phyloP scores from a whole-genome alignment of 2,888 invertebrate species.

The Matsumyia berberina region DNA sequence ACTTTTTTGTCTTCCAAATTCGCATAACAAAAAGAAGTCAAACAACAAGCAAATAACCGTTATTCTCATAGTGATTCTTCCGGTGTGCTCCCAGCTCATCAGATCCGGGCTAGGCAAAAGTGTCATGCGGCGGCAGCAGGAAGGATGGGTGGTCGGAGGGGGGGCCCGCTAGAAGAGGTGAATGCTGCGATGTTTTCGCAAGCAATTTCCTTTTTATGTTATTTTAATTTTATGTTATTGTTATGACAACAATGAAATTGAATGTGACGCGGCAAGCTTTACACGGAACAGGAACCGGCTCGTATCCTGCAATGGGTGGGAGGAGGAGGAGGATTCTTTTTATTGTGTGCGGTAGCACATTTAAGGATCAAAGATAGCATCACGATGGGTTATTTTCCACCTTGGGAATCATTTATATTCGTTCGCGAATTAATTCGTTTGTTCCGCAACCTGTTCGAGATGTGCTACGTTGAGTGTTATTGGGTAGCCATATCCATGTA shows the following conservation, averaged over 20 bases:
- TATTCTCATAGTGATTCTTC: slow-evolving; percentile 75
- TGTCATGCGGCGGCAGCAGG: slow-evolving; percentile 16
- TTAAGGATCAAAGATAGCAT: slow-evolving; percentile 75
- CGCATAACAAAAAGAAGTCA: slow-evolving; percentile 74
- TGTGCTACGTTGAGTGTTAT: slow-evolving; percentile 58
- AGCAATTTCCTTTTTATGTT: slow-evolving; percentile 85
- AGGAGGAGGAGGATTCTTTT: slow-evolving; percentile 54
- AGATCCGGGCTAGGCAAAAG: slow-evolving; percentile 56
- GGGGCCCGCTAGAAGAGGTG: slow-evolving; percentile 46
- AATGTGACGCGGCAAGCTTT: slow-evolving; percentile 81
- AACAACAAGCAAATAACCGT: slow-evolving; percentile 76
- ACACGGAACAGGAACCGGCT: slow-evolving; percentile 63
- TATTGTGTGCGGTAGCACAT: slow-evolving; percentile 75
- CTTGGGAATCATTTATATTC: slow-evolving; percentile 76
- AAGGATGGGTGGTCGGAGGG: not conserved
- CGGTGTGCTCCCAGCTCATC: slow-evolving; percentile 58
- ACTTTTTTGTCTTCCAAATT: slow-evolving; percentile 58
- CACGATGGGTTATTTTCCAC: slow-evolving; percentile 74
- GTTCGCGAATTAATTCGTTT: slow-evolving; percentile 75
- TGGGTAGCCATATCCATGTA: slow-evolving; percentile 23
- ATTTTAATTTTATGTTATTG: slow-evolving; percentile 85
- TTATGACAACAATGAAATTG: slow-evolving; percentile 85
- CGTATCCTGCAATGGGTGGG: slow-evolving; percentile 55
- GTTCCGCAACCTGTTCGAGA: slow-evolving; percentile 73
- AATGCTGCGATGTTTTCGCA: slow-evolving; percentile 78